These are phyloP conservation scores for Chrysemys picta DNA, from an alignment of 2,113 vertebrate species.

Conservation along the genomic window DNA sequence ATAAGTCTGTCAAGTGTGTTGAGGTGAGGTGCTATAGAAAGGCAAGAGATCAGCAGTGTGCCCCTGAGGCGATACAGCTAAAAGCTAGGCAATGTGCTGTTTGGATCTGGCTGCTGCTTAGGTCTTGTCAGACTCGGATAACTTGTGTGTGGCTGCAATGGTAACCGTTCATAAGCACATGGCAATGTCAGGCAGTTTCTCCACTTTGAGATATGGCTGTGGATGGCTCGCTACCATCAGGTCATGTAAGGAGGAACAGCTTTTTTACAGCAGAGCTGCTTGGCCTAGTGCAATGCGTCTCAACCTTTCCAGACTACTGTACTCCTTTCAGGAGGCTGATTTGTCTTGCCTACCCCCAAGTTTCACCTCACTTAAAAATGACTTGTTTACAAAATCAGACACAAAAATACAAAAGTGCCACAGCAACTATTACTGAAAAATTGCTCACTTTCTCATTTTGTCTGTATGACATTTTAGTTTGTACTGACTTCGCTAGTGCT, in stretches of 20 bases:
- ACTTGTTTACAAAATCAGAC: no score
- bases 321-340: no score
- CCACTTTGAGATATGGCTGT: neutral
- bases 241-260: neutral
- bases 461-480: no score
- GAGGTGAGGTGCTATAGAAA: conserved; percentile 5
- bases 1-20: conserved; percentile 7
- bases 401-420: no score
- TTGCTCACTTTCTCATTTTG: no score
- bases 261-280: neutral
- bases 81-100: neutral
- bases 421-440: no score
- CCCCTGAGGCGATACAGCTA: neutral
- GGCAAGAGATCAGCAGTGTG: neutral
- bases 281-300: no score
- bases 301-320: no score
- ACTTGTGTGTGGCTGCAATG: neutral
- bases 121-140: neutral
- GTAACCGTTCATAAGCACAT: neutral
- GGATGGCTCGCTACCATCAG: neutral
- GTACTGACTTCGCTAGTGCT: no score
- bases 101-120: neutral
- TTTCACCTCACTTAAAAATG: no score
- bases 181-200: neutral
- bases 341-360: no score